Evolutionary conservation across 2,797 vertebrate genomes (phyloP).

Genomic region (Gadopsis marmoratus): DNA sequence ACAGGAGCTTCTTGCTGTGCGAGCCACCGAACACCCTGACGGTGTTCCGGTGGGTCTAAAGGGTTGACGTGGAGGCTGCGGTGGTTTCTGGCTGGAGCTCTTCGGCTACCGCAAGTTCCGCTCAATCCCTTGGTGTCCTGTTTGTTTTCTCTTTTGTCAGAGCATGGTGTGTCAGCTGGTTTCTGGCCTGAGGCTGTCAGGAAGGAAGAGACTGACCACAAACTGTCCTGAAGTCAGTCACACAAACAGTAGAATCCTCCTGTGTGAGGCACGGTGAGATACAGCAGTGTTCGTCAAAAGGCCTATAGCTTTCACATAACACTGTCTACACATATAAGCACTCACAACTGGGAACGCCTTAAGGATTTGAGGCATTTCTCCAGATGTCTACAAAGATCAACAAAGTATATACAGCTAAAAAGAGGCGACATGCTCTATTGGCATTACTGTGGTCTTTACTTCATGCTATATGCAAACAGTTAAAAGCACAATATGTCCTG

Average conservation of each 20-base stretch:
- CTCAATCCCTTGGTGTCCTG: slow-evolving; percentile 58
- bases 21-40: slow-evolving; percentile 20
- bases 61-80: slow-evolving; percentile 20
- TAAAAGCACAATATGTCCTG: slow-evolving; percentile 32
- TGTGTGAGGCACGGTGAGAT: background rate
- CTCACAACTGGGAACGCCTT: slow-evolving; percentile 9
- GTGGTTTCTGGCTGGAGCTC: slow-evolving; percentile 37
- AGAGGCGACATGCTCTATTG: background rate
- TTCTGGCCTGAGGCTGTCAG: slow-evolving; percentile 51
- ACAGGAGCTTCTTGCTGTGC: background rate
- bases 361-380: slow-evolving; percentile 20
- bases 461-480: slow-evolving; percentile 31
- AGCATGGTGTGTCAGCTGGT: slow-evolving; percentile 32
- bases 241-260: slow-evolving; percentile 39
- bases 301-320: background rate
- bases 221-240: slow-evolving; percentile 39
- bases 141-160: slow-evolving; percentile 64
- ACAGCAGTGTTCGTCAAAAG: background rate
- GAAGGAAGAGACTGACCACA: slow-evolving; percentile 69
- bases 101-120: slow-evolving; percentile 45
- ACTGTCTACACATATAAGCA: background rate
- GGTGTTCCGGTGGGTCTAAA: slow-evolving; percentile 34
- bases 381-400: slow-evolving; percentile 9
- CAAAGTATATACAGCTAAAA: slow-evolving; percentile 6
- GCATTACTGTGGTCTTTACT: slow-evolving; percentile 26